Base-by-base conservation (phyloP, 2,113 vertebrate species). In the Macroglossus sobrinus region DNA sequence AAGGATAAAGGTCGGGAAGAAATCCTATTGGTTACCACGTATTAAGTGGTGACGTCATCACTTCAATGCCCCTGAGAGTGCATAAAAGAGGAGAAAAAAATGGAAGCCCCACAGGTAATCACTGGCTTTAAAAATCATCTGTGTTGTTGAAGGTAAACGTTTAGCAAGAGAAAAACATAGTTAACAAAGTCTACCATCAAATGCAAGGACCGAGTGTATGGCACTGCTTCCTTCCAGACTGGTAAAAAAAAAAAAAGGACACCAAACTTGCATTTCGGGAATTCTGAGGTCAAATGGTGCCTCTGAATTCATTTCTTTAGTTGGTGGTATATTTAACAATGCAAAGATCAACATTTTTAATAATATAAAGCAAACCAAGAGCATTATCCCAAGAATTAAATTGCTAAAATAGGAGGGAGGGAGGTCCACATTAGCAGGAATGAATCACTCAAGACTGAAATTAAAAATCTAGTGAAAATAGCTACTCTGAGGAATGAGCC, bases 381-480 rank as follows among this genome's bases (percentile, higher is more conserved):
- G 2, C 79, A 75, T 55, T 84, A 81, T 4, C 38, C 24, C 11
- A 92, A 75, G 63, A 69, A 45, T 55, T 1, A n/a, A 86, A 43
- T 85, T 84, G 43, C 63, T 82, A 81, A 93, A 97, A 92, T 63
- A 92, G 57, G 90, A 97, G 47, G 61, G 18, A 76, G 38, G 4
- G 10, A 18, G 38, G 84, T 84, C 96, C 96, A 80, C 79, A 91
- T 40, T 94, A 84, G 81, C 93, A 96, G 93, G 86, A 92, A 96
- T 0, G 0, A 76, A 78, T 72, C 85, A 71, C 55, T 71, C 88
- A 94, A 84, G 88, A 88, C 2, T 97, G 88, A 96, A 93, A 95
- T 93, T 78, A 97, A 43, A 93, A 92, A 38, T 55, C 90, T 84
- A 97, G 96, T 76, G 91, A 89, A 61, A 97, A 94, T 5, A 84